Base-by-base conservation (phyloP, 53 echinoderm and acorn worm species). In the Henricia sp. region DNA sequence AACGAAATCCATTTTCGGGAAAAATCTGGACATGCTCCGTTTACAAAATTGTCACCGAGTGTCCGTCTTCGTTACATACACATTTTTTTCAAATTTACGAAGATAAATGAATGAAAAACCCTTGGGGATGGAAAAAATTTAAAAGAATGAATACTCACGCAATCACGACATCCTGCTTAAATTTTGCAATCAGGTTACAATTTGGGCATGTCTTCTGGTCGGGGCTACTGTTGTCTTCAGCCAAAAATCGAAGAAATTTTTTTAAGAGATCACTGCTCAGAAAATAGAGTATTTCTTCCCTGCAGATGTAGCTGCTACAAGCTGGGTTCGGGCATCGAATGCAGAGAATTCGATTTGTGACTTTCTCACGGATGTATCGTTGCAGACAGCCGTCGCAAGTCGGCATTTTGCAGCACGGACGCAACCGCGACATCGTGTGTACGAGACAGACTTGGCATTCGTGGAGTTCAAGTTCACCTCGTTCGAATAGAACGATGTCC, bases 141-240 rank as follows among this genome's bases (percentile, higher is more conserved):
- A 53, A 53, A 53, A 17, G 3, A 10, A 20, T 33, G 53, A 52
- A 72, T 1, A 12, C 4, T 21, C 64, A 72, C 76, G 67, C 74
- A 30, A 60, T 41, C 39, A 71, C 11, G 4, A 85, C 67, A 50
- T 90, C 72, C 20, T 57, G 76, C 30, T 80, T 37, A n/a, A 90
- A 46, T 34, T 58, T 54, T 27, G 68, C 56, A 14, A 90, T 37
- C 37, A 50, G 86, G 68, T 84, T 90, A 44, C 90, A 90, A 12
- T 63, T 80, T 3, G 90, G 90, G 44, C 90, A 90, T 13, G 90
- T 90, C 82, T 90, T 90, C 37, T 43, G 86, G 68, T 72, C 44
- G 2, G 90, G 82, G 60, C 86, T 68, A 20, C 70, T 50, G 90
- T 90, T 86, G 23, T 85, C 90, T 48, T 90, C 90, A 0, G 57